Conservation (phyloP, 1,140 invertebrate genomes). For the Listronotus oregonensis region DNA sequence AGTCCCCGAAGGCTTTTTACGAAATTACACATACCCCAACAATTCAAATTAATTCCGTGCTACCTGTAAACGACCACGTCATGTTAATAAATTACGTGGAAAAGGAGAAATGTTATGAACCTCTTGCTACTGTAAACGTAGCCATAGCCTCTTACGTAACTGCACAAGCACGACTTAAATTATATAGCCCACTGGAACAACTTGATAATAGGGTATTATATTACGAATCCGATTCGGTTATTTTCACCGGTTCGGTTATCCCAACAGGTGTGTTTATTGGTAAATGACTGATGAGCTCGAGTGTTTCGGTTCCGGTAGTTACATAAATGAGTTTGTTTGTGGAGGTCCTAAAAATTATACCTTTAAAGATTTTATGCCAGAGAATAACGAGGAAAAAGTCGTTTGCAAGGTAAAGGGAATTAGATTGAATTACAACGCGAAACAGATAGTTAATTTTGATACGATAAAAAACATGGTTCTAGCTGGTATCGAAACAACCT, state of each 20-base stretch:
- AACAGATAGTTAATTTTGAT: too few species aligned
- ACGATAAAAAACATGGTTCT: too few species aligned
- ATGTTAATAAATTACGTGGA: conserved; percentile 43
- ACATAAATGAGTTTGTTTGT: too few species aligned
- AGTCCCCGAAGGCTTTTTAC: not conserved
- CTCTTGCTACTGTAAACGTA: not conserved
- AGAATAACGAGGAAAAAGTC: too few species aligned
- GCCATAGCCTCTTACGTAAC: conserved; percentile 53
- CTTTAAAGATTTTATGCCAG: too few species aligned
- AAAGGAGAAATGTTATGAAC: not conserved
- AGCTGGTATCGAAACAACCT: too few species aligned
- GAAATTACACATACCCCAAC: conserved; percentile 45
- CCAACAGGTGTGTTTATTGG: conserved; percentile 47
- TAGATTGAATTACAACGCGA: too few species aligned
- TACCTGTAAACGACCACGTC: too few species aligned
- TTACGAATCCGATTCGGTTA: conserved; percentile 55
- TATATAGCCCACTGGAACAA: conserved; percentile 52
- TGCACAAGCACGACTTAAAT: conserved; percentile 53
- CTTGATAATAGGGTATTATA: conserved; percentile 52
- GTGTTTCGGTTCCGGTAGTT: too few species aligned
- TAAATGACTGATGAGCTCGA: conserved; percentile 49
- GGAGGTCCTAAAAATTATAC: too few species aligned
- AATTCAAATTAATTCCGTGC: conserved; percentile 38
- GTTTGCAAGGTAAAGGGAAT: too few species aligned
- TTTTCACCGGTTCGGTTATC: conserved; percentile 42